Evolutionary conservation across 2,113 vertebrate species (phyloP).

Genomic region (Psilopogon haemacephalus): DNA sequence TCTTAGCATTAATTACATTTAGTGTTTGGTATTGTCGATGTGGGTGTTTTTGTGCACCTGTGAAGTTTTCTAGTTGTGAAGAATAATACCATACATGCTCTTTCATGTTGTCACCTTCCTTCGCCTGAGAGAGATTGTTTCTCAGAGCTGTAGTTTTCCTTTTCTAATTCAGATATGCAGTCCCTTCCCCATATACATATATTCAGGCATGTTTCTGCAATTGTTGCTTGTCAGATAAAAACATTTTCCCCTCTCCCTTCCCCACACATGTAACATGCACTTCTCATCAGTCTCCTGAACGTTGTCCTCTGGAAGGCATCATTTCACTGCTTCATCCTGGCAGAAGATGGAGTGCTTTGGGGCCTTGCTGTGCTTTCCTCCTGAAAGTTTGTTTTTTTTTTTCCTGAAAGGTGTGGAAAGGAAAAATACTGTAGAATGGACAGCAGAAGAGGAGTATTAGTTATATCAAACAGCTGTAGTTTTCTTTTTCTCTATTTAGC

Average conservation of each 20-base stretch:
- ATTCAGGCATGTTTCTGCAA: background rate
- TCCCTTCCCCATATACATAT: background rate
- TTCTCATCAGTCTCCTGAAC: background rate
- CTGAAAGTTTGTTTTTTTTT: background rate
- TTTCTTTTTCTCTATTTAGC: background rate
- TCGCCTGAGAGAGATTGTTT: background rate
- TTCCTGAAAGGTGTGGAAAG: background rate
- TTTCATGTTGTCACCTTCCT: background rate
- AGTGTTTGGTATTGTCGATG: background rate
- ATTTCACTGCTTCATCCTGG: conserved; percentile 53
- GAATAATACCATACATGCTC: background rate
- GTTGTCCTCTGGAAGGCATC: conserved; percentile 10
- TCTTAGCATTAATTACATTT: background rate
- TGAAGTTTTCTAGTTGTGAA: background rate
- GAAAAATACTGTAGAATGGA: background rate
- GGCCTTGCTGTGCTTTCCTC: background rate
- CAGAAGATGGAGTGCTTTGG: conserved; percentile 29
- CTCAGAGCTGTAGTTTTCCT: background rate
- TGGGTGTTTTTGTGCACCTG: background rate
- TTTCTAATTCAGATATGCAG: background rate
- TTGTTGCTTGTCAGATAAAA: background rate
- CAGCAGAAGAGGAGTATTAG: conserved; percentile 4
- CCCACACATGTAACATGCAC: conserved; percentile 12
- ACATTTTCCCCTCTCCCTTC: conserved; percentile 21
- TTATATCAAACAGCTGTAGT: background rate